Evolutionary conservation across 2,113 vertebrate genomes (phyloP), one percentile per base, ranked within the genome.

Genomic region (Etia nguti): DNA sequence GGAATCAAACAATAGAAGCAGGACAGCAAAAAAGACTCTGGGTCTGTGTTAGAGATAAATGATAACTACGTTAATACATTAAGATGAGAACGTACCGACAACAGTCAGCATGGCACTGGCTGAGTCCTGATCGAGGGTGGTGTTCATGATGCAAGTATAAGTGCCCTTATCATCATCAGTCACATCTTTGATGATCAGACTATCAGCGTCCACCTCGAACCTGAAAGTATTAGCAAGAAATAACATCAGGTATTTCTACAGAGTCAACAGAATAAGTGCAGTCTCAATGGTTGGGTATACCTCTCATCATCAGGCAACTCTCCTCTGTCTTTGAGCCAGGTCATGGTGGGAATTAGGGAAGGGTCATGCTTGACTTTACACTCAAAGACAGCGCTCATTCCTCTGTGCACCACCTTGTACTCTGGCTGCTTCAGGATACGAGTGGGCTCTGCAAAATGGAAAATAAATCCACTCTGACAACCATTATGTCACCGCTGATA

Each of bases 71-170:
- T 52, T 77, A 2, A 31, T 77, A 52, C 1, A 0, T 34, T 52
- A 54, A 36, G 6, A 5, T 57, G 18, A n/a, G 26, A 84, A 88
- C 97, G 57, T 97, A 99, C 98, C 98, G 15, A 99, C 97, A 87
- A 99, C 97, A 24, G 97, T 98, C 41, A 99, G 97, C 94, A 95
- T 95, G 81, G 98, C 98, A 12, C 97, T 99, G 93, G 98, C 98
- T 4, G 98, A 98, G 94, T 98, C 98, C 8, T 90, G 96, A 96
- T 99, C 98, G 95, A 99, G 95, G 10, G 97, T 97, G 24, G 98
- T 99, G 94, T 98, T 99, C 95, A 97, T 97, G 83, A 98, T 87
- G 92, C 98, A 99, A 10, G 97, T 98, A 92, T 99, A 99, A 73
- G 95, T 97, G 65, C 98, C 98, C 80, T 97, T 96, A 73, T 99